These are phyloP conservation scores for Calidris pugnax DNA, from an alignment of 2,113 vertebrate species.

Conservation along the genomic window DNA sequence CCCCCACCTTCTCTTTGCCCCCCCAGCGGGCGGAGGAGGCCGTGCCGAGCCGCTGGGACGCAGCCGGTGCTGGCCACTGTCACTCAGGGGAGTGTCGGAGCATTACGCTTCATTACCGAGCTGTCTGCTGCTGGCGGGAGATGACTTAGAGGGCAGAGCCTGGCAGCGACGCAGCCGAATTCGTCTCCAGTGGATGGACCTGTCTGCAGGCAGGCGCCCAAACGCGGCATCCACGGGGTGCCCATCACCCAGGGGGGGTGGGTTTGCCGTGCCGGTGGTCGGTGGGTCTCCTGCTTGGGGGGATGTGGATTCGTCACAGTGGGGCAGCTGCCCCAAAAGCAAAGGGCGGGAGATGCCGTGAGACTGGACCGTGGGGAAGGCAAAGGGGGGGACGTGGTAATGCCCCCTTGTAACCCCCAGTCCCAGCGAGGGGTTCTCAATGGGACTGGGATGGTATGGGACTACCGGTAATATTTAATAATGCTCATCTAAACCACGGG, in stretches of 20 bases:
- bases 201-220: background rate
- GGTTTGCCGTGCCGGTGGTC: background rate
- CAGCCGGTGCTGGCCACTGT: slow-evolving; percentile 18
- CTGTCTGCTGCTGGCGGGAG: slow-evolving; percentile 65
- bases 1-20: background rate
- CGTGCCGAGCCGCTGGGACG: background rate
- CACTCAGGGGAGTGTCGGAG: slow-evolving; percentile 56
- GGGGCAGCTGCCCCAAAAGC: background rate
- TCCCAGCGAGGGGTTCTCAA: fast-evolving
- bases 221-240: fast-evolving
- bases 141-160: slow-evolving; percentile 50
- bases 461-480: background rate
- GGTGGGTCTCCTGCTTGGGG: fast-evolving
- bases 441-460: too few relatives aligned
- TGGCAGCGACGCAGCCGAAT: background rate
- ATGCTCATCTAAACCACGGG: fast-evolving
- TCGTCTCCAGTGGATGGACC: background rate
- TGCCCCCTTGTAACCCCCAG: fast-evolving
- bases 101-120: slow-evolving; percentile 65
- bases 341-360: background rate
- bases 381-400: fast-evolving
- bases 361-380: background rate
- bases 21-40: slow-evolving; percentile 14
- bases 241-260: fast-evolving
- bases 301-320: fast-evolving